phyloP scores from a whole-genome alignment of 1,140 invertebrate species.

The Eumaeus atala region DNA sequence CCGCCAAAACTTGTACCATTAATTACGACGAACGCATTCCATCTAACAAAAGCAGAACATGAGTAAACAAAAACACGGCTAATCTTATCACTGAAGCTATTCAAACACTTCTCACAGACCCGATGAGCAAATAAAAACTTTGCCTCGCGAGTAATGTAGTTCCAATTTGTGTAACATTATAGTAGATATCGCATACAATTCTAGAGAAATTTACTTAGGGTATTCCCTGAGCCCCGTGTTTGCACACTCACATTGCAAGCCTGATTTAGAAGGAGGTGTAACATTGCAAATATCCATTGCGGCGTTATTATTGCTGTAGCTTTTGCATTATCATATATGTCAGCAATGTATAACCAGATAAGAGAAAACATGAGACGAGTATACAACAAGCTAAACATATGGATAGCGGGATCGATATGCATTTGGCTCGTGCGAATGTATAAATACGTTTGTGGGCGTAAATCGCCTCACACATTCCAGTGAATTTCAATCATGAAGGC shows the following conservation, averaged over 20 bases:
- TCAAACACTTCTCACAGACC: slow-evolving; percentile 26
- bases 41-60: slow-evolving; percentile 23
- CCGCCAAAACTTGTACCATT: slow-evolving; percentile 16
- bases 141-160: slow-evolving; percentile 31
- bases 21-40: slow-evolving; percentile 15
- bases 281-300: slow-evolving; percentile 23
- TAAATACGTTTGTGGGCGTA: slow-evolving; percentile 36
- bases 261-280: neutral
- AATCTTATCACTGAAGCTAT: slow-evolving; percentile 34
- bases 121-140: slow-evolving; percentile 25
- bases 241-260: slow-evolving; percentile 26
- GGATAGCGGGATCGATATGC: slow-evolving; percentile 19
- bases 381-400: slow-evolving; percentile 17
- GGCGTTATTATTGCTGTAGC: neutral
- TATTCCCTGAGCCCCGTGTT: slow-evolving; percentile 50
- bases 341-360: slow-evolving; percentile 19
- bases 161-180: slow-evolving; percentile 32
- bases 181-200: slow-evolving; percentile 45
- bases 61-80: slow-evolving; percentile 32
- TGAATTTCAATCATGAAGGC: slow-evolving; percentile 39
- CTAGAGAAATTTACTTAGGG: slow-evolving; percentile 53
- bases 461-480: slow-evolving; percentile 30
- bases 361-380: neutral
- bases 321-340: neutral
- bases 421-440: slow-evolving; percentile 34